Percentiles rank a stretch among this genome's conserved stretches.
Evolutionary conservation across 2,797 vertebrate species (phyloP).

Genomic region (Chlorospingus flavigularis): DNA sequence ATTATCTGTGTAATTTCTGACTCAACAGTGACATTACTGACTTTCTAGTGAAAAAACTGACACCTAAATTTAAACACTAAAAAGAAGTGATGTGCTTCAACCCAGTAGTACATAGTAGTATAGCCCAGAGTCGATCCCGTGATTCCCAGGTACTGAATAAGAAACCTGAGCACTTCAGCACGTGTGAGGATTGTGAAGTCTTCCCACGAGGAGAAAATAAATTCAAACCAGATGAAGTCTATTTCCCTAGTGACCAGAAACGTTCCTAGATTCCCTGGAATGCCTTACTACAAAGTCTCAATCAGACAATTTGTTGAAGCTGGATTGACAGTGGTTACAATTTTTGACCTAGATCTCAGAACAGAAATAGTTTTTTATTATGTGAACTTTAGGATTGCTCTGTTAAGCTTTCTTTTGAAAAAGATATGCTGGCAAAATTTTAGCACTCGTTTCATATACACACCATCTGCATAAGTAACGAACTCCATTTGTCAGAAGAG

Average conservation of each 20-base stretch:
- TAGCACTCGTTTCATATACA: background rate
- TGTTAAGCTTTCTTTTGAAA: background rate
- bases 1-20: background rate
- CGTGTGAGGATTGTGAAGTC: background rate
- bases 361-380: background rate
- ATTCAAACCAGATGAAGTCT: background rate
- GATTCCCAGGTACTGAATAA: background rate
- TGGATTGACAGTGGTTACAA: background rate
- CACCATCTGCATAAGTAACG: slow-evolving; percentile 30
- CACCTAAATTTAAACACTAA: background rate
- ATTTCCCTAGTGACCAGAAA: background rate
- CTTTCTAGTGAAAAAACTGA: background rate
- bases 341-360: background rate
- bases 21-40: background rate
- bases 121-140: background rate
- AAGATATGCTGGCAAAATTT: background rate
- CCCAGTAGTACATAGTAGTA: background rate
- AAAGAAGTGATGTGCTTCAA: background rate
- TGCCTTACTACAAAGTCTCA: background rate
- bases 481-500: slow-evolving; percentile 18
- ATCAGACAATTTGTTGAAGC: background rate
- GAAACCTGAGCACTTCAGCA: background rate
- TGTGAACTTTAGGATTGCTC: background rate
- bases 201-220: background rate
- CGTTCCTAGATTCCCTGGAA: background rate